Evolutionary conservation across 2,888 invertebrate species (phyloP), one percentile per base, ranked within the genome.

Genomic region (Heliconius ismenius): DNA sequence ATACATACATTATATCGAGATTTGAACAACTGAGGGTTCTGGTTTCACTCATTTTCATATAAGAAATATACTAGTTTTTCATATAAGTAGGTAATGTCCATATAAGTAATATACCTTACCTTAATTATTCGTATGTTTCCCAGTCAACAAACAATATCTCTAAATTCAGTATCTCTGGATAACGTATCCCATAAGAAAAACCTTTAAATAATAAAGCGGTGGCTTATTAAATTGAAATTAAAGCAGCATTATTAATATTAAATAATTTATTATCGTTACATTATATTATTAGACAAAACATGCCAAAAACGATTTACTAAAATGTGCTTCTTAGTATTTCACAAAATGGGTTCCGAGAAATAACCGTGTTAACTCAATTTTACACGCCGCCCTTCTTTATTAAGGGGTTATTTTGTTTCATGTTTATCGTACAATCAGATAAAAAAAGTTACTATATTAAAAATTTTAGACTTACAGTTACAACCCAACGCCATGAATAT

Each of bases 401-500:
- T 15, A 18, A 67, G 24, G 43, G 39, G 15, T 39, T 49, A 43
- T 67, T 39, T 39, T 67, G 24, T 43, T 67, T 67, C 67, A 43
- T 67, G 67, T 67, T 67, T 67, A 67, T 67, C 67, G 26, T 43
- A 24, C 18, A 43, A 67, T 67, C 67, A 15, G 24, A 18, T 67
- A 15, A 43, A 24, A 43, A 58, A 36, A 13, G 32, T 70, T 24
- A 15, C 9, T 28, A 49, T 28, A 73, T 43, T 49, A 73, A 62
- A 73, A 67, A 60, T 43, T 67, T 36, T 58, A 65, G 58, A 60
- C 43, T 62, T 9, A 13, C 68, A 54, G 28, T 49, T 21, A 49
- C 49, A 49, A 49, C 49, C 49, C 49, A 10, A 54, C 54, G 54
- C 15, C 18, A 43, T 54, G 75, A 76, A 79, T 69, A 67, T 75